A percentile compares a stretch with the other conserved stretches of the same genome.
These are phyloP conservation scores for Trematocara macrostoma DNA, from an alignment of 2,113 vertebrate species.

Conservation along the genomic window DNA sequence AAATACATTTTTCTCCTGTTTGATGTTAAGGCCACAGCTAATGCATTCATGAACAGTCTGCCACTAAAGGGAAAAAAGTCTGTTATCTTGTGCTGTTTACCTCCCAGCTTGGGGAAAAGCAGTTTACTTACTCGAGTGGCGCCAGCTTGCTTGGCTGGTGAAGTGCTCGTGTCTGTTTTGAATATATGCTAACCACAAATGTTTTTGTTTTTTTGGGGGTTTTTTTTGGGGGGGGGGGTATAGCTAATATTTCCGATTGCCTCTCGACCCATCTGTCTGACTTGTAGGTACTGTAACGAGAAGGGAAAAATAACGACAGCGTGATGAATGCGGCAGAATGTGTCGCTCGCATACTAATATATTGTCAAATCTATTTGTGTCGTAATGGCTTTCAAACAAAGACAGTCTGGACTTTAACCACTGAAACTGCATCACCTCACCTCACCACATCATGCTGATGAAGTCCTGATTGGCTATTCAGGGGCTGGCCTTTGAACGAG, in stretches of 20 bases:
- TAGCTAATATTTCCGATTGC: not conserved
- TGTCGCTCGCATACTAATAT: not conserved
- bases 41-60: constrained; percentile 51
- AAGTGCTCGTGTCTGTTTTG: constrained; percentile 5
- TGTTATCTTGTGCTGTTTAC: constrained; percentile 47
- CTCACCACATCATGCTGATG: not conserved
- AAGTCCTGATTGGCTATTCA: constrained; percentile 46
- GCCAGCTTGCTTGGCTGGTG: constrained; percentile 27
- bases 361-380: not conserved
- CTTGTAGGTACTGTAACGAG: not conserved
- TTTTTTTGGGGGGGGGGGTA: not conserved
- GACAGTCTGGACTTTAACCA: not conserved
- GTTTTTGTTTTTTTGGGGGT: not conserved
- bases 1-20: constrained; percentile 4
- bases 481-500: constrained; percentile 31
- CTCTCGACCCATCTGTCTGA: constrained; percentile 3
- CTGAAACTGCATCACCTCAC: not conserved
- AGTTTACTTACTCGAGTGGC: constrained; percentile 33
- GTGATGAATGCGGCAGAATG: not conserved
- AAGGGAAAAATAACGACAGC: not conserved
- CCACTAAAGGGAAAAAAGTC: constrained; percentile 1
- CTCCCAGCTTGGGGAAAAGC: constrained; percentile 25
- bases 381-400: not conserved
- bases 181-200: constrained; percentile 22
- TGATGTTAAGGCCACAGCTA: constrained; percentile 46